Percentiles rank a stretch among this genome's conserved stretches.
These are phyloP conservation scores for Danaus melanippus DNA, from an alignment of 1,140 invertebrate genomes.

Conservation along the genomic window DNA sequence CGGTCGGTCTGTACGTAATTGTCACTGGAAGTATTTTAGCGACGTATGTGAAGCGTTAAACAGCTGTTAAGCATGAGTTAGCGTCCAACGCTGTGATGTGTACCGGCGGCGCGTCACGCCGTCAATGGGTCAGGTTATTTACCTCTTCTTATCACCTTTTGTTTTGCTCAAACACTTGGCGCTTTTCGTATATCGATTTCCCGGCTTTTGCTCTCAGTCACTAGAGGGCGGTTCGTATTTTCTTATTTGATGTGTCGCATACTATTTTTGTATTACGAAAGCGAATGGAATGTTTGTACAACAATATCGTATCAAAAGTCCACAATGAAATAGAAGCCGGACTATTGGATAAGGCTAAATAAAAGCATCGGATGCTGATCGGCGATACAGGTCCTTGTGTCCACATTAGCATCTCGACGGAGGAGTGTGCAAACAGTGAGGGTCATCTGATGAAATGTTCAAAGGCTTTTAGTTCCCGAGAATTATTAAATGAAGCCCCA, in stretches of 20 bases:
- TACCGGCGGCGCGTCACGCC: conserved; percentile 43
- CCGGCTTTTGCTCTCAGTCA: no score
- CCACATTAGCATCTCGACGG: conserved; percentile 68
- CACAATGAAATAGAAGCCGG: conserved; percentile 48
- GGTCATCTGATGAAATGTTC: conserved; percentile 72
- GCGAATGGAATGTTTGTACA: conserved; percentile 31
- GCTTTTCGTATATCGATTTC: conserved; percentile 30
- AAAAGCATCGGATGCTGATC: conserved; percentile 62
- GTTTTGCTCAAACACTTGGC: conserved; percentile 63
- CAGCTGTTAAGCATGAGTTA: conserved; percentile 44
- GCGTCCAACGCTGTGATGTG: conserved; percentile 28
- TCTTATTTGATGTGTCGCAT: no score
- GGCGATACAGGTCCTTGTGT: conserved; percentile 69
- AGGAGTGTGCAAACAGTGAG: conserved; percentile 69
- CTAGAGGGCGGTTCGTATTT: no score
- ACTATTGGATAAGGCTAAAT: conserved; percentile 44
- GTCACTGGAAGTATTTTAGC: conserved; percentile 46
- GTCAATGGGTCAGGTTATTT: conserved; percentile 68
- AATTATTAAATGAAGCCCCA: conserved; percentile 71
- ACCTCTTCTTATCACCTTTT: conserved; percentile 70
- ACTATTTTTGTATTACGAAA: no score
- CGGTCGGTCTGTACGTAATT: conserved; percentile 21
- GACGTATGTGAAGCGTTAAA: conserved; percentile 42
- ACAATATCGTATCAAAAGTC: conserved; percentile 35
- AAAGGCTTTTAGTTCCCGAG: conserved; percentile 72